Evolutionary conservation across 2,888 invertebrate genomes (phyloP), one percentile per base, ranked within the genome.

Genomic region (Rambutsinella grinnellia): DNA sequence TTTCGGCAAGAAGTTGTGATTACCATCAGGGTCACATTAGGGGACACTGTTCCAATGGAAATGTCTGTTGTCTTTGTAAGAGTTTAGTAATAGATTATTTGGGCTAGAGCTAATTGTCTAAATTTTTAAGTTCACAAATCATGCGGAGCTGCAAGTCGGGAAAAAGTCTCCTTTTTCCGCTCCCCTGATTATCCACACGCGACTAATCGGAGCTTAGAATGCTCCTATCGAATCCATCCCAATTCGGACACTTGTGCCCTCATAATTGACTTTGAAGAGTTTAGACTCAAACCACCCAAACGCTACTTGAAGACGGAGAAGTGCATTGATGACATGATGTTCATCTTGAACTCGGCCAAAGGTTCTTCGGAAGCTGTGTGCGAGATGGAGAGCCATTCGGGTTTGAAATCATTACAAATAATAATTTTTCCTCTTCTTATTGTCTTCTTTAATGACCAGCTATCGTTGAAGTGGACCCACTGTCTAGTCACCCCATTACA

Each of bases 241-340:
- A 84, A 83, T 23, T 81, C 84, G 28, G 84, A 83, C 53, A 84
- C 84, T 3, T 86, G 86, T 70, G 85, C 85, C 26, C 81, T 86
- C 36, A 86, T 86, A 71, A 78, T 86, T 17, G 86, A 86, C 60
- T 86, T 85, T 63, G 79, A 83, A 61, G 83, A 83, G 21, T 85
- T 86, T 27, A 82, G 85, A 54, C 65, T 86, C 24, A 84, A 85
- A 5, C 77, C 84, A 28, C 84, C 85, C 61, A 77, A 85, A 44
- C 72, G 68, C 24, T 79, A 71, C 19, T 28, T 78, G 2, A 77
- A 77, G 51, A 60, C 69, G 19, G 76, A 81, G 23, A 83, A 83
- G 63, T 83, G 83, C 51, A 36, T 80, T 10, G 54, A 76, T 8
- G 83, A 83, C 28, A 67, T 78, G 28, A 57, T 83, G 51, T 83